Conservation (phyloP, 2,113 vertebrate genomes). For the Damaliscus lunatus region DNA sequence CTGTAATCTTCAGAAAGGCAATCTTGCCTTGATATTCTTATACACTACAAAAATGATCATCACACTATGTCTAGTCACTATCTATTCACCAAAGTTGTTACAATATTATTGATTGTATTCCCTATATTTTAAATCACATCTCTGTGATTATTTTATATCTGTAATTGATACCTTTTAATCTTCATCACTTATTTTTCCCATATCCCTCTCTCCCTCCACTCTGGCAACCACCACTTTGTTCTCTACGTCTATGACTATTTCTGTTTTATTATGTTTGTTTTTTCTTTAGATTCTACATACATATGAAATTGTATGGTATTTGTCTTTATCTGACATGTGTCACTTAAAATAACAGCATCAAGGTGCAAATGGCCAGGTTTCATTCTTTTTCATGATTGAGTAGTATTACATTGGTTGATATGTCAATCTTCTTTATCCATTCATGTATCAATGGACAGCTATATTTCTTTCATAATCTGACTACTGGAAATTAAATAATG, state of each 20-base stretch:
- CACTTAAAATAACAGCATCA: background rate
- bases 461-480: background rate
- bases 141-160: background rate
- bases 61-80: accelerated
- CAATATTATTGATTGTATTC: background rate
- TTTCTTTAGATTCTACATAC: background rate
- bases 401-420: background rate
- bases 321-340: background rate
- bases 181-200: background rate
- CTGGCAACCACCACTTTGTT: background rate
- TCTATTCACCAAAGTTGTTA: background rate
- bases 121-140: background rate
- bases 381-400: background rate
- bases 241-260: background rate
- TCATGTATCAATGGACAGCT: background rate
- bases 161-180: background rate
- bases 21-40: background rate
- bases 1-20: background rate
- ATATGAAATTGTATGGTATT: background rate
- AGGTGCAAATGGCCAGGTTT: background rate
- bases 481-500: background rate
- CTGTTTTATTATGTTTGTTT: background rate
- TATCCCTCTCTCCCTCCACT: background rate
- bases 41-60: background rate
- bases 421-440: too few relatives aligned